Evolutionary conservation across 1,140 invertebrate genomes (phyloP).

Genomic region (Lethocerus indicus): DNA sequence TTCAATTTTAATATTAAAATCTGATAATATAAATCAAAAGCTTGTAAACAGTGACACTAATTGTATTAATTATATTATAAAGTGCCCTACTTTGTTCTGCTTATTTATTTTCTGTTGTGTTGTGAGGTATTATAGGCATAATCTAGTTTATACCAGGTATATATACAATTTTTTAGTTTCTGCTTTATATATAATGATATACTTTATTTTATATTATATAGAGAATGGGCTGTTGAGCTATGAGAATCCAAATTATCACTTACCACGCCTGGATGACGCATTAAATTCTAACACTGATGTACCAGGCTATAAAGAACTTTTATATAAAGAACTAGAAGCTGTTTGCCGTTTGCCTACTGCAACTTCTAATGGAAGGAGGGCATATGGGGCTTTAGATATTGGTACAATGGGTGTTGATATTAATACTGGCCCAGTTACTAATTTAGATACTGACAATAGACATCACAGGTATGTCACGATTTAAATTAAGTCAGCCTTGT

Average conservation of each 20-base stretch:
- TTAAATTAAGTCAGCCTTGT: constrained; percentile 3
- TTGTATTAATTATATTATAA: no score
- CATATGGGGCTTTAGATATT: constrained; percentile 44
- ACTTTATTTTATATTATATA: constrained; percentile 29
- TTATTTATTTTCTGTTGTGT: no score
- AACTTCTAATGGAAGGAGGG: constrained; percentile 32
- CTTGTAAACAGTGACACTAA: no score
- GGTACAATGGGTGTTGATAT: constrained; percentile 55
- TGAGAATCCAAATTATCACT: constrained; percentile 73
- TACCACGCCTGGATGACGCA: constrained; percentile 57
- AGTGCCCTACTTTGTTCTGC: no score
- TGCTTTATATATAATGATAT: constrained; percentile 2
- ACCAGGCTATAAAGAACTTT: constrained; percentile 17
- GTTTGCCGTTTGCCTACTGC: constrained; percentile 25
- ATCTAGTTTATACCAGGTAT: no score
- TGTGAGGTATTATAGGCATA: no score
- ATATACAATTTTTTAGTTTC: background rate
- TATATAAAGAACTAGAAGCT: constrained; percentile 42
- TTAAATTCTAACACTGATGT: constrained; percentile 53
- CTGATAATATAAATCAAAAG: no score
- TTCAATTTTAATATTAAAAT: no score
- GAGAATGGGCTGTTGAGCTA: constrained; percentile 74
- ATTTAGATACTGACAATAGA: constrained; percentile 29
- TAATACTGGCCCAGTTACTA: constrained; percentile 36
- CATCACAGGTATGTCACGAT: constrained; percentile 13